These are phyloP conservation scores for Cheilosia variabilis DNA, from an alignment of 2,888 invertebrate genomes.

Conservation along the genomic window DNA sequence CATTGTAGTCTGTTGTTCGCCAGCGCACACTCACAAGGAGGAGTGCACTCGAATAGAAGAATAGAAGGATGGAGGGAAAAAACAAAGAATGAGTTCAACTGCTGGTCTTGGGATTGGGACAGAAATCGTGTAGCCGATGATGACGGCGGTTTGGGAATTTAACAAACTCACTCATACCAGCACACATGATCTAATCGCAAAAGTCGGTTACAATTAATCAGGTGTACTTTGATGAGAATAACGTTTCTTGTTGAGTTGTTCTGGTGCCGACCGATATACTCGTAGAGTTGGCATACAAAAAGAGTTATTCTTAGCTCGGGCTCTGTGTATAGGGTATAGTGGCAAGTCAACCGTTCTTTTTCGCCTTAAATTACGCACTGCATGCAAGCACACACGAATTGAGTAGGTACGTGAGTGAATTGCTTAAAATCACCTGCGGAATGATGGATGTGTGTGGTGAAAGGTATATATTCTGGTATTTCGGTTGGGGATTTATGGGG, in stretches of 20 bases:
- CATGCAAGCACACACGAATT: slow-evolving; percentile 27
- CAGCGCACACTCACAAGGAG: not conserved
- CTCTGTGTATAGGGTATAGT: too few relatives aligned
- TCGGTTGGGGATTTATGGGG: slow-evolving; percentile 2
- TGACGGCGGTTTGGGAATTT: slow-evolving; percentile 45
- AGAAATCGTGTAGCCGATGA: slow-evolving; percentile 46
- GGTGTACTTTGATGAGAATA: slow-evolving; percentile 65
- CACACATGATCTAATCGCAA: slow-evolving; percentile 55
- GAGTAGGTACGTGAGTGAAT: slow-evolving; percentile 55
- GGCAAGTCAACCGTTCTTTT: slow-evolving; percentile 69
- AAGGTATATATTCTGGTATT: not conserved
- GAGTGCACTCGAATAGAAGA: not conserved
- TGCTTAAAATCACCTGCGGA: slow-evolving; percentile 27
- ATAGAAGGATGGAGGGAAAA: not conserved
- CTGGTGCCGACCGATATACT: slow-evolving; percentile 26
- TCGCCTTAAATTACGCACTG: slow-evolving; percentile 66
- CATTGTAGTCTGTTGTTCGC: not conserved
- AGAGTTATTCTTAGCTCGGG: slow-evolving; percentile 35
- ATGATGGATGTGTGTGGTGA: slow-evolving; percentile 2
- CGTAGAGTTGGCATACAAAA: slow-evolving; percentile 10
- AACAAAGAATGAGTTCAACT: slow-evolving; percentile 48
- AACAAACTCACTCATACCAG: not conserved
- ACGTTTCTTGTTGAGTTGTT: slow-evolving; percentile 41
- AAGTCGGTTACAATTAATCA: slow-evolving; percentile 72
- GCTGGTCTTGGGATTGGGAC: not conserved